Base-by-base conservation (phyloP, 1,140 invertebrate species). In the Rhizoglyphus robini region DNA sequence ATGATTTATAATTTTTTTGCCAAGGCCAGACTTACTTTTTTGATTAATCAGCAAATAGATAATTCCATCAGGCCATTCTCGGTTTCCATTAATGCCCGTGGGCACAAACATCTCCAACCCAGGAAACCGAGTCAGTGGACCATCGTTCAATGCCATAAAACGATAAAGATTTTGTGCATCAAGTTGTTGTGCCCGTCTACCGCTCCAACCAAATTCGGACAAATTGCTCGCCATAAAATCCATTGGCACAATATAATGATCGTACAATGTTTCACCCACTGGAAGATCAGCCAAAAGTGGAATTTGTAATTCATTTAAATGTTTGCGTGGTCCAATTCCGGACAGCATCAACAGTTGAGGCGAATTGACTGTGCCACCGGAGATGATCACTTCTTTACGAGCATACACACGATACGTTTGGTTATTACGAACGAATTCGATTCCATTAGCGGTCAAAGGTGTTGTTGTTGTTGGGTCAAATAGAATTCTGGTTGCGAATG, bases 331-430 rank as follows among this genome's bases (percentile, higher is more conserved):
- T 20, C 67, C 62, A 23, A 93, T 81, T 0, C 90, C 90, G 0
- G 88, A 91, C 0, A 93, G 72, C 88, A 93, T 90, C 49, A 94
- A 73, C 32, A 94, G 73, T 69, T 90, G 87, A 0, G 88, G 84
- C 20, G 82, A 84, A 64, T 86, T 4, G n/a, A n/a, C n/a, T n/a
- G n/a, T n/a, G n/a, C n/a, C n/a, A n/a, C n/a, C n/a, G n/a, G n/a
- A n/a, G n/a, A 90, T 68, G 34, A 89, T 85, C 1, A 88, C 78
- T 63, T 80, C 88, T 36, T 83, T 79, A 30, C 83, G 79, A 0
- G 86, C 86, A 64, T 81, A 77, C 0, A 86, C 84, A 18, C 80
- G 77, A 31, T 84, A 79, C 38, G 77, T 78, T 78, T 3, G 83
- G 83, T 30, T 84, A 79, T 41, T 83, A 79, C 60, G 30, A 27